Base-by-base conservation (phyloP, 2,888 invertebrate genomes). In the Drosophila lutescens region DNA sequence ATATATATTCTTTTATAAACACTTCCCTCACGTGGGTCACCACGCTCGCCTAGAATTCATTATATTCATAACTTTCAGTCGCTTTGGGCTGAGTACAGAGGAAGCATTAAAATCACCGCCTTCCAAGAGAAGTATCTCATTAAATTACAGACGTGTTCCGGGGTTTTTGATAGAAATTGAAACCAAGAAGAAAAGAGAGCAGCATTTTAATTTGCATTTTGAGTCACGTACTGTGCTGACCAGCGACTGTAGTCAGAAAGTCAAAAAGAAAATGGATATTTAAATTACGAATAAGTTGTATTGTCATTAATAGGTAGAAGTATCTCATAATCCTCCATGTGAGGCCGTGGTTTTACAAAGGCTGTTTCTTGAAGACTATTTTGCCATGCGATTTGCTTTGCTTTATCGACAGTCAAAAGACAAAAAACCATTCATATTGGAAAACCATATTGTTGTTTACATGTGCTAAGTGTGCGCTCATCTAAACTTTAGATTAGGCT, bases 151-250 rank as follows among this genome's bases (percentile, higher is more conserved):
- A 40, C 40, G 40, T 40, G 40, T 15, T 40, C 15, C 40, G 40
- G 40, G 9, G 40, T 40, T 40, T 40, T 40, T 40, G 15, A 40
- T 9, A 40, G 38, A 40, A 40, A 40, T 40, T 40, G n/a, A 40
- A 40, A 40, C 40, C 15, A 15, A 4, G 15, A 40, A 40, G n/a
- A 10, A 17, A 4, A 40, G 15, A 40, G 15, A 15, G 15, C 40
- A 17, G 15, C 9, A 9, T 10, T 40, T 40, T 4, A 17, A 15
- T 9, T 40, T 15, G 15, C 40, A 40, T 40, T 40, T 40, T 40
- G 4, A 4, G 40, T 40, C 40, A 40, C 40, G 40, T 40, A 17
- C 15, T 4, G 15, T 1, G 15, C n/a, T 6, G 7, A n/a, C 30
- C 7, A 8, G 30, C 30, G 8, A 1, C 30, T 30, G 30, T 8